A percentile compares a stretch with the other conserved stretches of the same genome.
phyloP scores from a whole-genome alignment of 2,113 vertebrate species.

The Serilophus lunatus region DNA sequence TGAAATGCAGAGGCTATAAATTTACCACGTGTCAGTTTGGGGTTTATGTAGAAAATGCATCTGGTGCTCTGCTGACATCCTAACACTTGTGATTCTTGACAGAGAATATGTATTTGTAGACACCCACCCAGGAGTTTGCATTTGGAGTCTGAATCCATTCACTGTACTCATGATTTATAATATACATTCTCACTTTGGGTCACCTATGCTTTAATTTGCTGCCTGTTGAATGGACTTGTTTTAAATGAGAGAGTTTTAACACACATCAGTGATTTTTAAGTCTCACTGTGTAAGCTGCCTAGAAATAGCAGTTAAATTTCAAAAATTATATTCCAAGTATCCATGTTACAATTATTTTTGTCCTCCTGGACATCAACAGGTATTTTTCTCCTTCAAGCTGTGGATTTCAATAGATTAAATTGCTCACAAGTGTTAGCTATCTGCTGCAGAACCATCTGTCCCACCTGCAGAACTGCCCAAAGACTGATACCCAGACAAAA shows the following conservation, averaged over 20 bases:
- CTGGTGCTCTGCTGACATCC: neutral
- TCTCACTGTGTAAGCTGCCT: neutral
- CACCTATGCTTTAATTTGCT: neutral
- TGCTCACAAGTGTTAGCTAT: neutral
- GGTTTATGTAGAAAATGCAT: neutral
- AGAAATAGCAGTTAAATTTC: neutral
- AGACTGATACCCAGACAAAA: neutral
- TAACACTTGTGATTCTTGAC: neutral
- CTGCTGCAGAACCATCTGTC: neutral
- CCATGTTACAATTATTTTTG: neutral
- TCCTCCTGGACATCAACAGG: neutral
- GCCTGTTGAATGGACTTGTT: neutral
- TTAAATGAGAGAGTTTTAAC: neutral
- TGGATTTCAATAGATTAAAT: neutral
- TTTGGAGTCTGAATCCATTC: neutral
- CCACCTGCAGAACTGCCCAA: neutral
- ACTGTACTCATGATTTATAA: constrained; percentile 26
- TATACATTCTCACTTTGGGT: neutral
- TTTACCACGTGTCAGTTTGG: neutral
- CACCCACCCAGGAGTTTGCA: neutral
- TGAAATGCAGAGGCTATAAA: neutral
- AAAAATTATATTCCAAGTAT: neutral
- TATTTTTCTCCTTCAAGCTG: neutral
- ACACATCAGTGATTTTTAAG: neutral
- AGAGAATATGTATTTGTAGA: neutral